Percentiles rank a stretch among this genome's conserved stretches.
Evolutionary conservation across 2,888 invertebrate species (phyloP).

Genomic region (Drosophila macrothrix): DNA sequence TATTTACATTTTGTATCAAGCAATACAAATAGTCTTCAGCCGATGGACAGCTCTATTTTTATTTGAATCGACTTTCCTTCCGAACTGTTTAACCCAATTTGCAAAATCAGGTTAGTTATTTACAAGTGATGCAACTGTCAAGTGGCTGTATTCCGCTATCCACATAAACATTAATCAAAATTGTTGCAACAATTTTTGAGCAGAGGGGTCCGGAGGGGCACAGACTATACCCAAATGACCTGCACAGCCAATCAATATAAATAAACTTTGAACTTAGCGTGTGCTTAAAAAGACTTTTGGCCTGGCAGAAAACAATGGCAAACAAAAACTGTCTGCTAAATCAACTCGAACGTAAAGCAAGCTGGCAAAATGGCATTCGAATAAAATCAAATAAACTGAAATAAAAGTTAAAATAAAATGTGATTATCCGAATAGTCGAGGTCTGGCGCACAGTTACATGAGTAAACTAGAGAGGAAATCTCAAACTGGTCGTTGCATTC

Average conservation of each 20-base stretch:
- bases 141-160: constrained; percentile 20
- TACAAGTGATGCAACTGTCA: constrained; percentile 28
- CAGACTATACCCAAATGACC: constrained; percentile 63
- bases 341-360: constrained; percentile 47
- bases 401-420: constrained; percentile 76
- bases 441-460: constrained; percentile 45
- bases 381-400: constrained; percentile 72
- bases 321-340: constrained; percentile 52
- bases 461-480: constrained; percentile 65
- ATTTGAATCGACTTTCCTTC: neutral
- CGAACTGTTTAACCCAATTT: neutral
- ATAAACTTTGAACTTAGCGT: constrained; percentile 69
- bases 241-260: constrained; percentile 62
- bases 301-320: constrained; percentile 31
- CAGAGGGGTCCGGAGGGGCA: neutral
- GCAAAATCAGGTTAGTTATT: neutral
- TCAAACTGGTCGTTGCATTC: constrained; percentile 62
- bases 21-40: neutral
- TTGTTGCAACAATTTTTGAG: constrained; percentile 18
- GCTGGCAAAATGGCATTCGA: constrained; percentile 60
- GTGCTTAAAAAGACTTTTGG: constrained; percentile 36
- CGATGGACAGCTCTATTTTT: neutral
- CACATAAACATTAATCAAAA: constrained; percentile 47
- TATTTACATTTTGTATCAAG: neutral
- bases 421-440: constrained; percentile 57